Evolutionary conservation across 2,113 vertebrate genomes (phyloP).

Genomic region (Phainopepla nitens): DNA sequence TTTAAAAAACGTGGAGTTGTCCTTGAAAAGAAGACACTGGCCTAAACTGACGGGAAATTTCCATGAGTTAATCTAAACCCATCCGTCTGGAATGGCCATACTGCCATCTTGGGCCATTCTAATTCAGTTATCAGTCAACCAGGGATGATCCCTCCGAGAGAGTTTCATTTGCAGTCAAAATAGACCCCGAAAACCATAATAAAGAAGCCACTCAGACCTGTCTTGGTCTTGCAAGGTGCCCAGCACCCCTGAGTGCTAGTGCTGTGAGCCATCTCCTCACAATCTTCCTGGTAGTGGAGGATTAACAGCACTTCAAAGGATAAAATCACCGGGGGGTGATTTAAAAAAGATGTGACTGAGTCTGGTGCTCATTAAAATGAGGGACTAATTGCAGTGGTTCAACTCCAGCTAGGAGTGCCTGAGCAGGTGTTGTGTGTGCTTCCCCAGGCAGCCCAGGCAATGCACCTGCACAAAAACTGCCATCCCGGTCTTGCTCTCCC

Average conservation of each 20-base stretch:
- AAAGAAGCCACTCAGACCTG: background rate
- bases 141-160: accelerated
- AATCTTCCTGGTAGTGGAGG: background rate
- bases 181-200: background rate
- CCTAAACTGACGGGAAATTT: background rate
- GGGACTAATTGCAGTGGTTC: constrained; percentile 55
- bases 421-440: constrained; percentile 24
- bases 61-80: background rate
- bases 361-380: constrained; percentile 50
- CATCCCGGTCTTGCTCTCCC: background rate
- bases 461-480: constrained; percentile 35
- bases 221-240: background rate
- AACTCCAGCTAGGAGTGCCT: constrained; percentile 8
- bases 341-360: constrained; percentile 54
- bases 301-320: constrained; percentile 19
- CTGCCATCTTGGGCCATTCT: background rate
- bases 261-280: background rate
- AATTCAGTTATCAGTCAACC: background rate
- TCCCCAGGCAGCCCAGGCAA: constrained; percentile 28
- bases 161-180: background rate
- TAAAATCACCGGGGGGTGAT: constrained; percentile 30
- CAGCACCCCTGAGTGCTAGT: background rate
- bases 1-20: background rate
- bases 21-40: background rate
- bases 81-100: background rate